A percentile compares a stretch with the other conserved stretches of the same genome.
Evolutionary conservation across 1,140 invertebrate genomes (phyloP).

Genomic region (Bombus picipes): DNA sequence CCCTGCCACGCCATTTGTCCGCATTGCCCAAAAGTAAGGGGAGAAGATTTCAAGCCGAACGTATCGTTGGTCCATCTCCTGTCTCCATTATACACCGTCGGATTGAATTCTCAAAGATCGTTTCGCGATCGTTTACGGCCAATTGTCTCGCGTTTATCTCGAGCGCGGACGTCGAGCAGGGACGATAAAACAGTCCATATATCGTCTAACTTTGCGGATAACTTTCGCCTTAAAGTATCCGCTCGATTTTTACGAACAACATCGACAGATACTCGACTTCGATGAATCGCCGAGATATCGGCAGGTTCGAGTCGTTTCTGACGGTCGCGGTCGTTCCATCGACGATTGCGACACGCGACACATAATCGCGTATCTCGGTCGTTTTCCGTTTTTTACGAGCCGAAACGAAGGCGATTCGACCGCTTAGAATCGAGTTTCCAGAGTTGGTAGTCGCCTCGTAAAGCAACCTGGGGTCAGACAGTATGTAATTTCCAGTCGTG

Average conservation of each 20-base stretch:
- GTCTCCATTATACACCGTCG: not conserved
- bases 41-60: slow-evolving; percentile 1
- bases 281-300: not conserved
- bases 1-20: slow-evolving; percentile 3
- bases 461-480: not conserved
- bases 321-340: not conserved
- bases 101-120: slow-evolving; percentile 9
- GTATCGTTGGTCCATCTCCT: not conserved
- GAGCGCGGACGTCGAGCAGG: not conserved
- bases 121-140: not conserved
- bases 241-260: slow-evolving; percentile 33
- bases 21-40: not conserved
- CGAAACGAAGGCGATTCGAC: slow-evolving; percentile 26
- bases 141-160: not conserved
- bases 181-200: not conserved
- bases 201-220: no score
- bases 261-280: not conserved
- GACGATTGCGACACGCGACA: slow-evolving; percentile 39
- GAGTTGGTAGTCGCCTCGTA: not conserved
- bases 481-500: slow-evolving; percentile 30
- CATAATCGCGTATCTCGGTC: slow-evolving; percentile 49
- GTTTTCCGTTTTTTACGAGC: slow-evolving; percentile 62
- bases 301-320: slow-evolving; percentile 9
- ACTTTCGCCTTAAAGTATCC: not conserved
- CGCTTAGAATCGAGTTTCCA: slow-evolving; percentile 23